A percentile compares a stretch with the other conserved stretches of the same genome.
These are phyloP conservation scores for Coregonus ussuriensis DNA, from an alignment of 2,797 vertebrate species.

Conservation along the genomic window DNA sequence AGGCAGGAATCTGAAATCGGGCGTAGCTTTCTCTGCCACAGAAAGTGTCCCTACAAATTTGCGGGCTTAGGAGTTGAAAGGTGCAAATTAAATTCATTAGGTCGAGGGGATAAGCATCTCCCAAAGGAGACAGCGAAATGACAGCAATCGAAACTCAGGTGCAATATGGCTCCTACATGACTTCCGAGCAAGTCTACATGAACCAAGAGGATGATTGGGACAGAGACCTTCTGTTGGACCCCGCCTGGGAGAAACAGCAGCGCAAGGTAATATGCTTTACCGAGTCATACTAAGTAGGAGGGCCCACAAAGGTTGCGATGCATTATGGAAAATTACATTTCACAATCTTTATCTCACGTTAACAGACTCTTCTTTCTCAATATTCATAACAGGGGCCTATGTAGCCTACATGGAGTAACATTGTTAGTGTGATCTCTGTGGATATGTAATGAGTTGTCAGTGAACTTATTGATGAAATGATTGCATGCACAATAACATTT, in stretches of 20 bases:
- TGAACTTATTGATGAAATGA: neutral
- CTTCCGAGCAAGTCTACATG: constrained; percentile 62
- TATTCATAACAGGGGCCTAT: neutral
- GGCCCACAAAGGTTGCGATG: neutral
- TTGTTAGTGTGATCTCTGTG: too few species aligned
- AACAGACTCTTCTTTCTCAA: neutral
- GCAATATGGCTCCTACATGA: constrained; percentile 49
- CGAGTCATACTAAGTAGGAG: neutral
- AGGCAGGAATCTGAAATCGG: constrained; percentile 27
- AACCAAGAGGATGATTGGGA: constrained; percentile 78
- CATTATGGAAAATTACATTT: neutral
- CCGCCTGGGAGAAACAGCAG: constrained; percentile 48
- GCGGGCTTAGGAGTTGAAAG: constrained; percentile 31
- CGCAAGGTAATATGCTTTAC: neutral
- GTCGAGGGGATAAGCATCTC: constrained; percentile 36
- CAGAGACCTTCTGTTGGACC: constrained; percentile 77
- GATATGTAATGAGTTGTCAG: neutral
- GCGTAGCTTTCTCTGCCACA: neutral
- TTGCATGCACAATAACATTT: neutral
- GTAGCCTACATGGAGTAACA: too few species aligned
- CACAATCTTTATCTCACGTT: too few species aligned
- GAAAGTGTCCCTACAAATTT: constrained; percentile 13
- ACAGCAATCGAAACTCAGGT: constrained; percentile 51
- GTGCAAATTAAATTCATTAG: constrained; percentile 14
- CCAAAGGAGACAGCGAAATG: constrained; percentile 40